Evolutionary conservation across 2,113 vertebrate genomes (phyloP), one percentile per base, ranked within the genome.

Genomic region (Zosterops lateralis): DNA sequence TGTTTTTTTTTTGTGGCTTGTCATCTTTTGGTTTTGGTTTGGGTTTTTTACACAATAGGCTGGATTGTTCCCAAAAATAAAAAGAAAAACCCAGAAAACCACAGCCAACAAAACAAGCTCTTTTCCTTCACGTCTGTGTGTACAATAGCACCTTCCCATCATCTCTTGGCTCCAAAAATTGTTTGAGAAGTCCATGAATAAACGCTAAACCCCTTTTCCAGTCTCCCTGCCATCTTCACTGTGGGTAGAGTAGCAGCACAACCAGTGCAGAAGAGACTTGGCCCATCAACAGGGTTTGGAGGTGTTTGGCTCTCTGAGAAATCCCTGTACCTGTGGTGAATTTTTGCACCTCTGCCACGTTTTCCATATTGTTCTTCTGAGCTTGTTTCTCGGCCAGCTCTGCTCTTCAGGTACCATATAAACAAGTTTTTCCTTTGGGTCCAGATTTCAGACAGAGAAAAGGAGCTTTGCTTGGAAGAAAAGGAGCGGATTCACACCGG

Each of bases 261-360:
- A 12, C 1, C 24, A 6, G 3, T 0, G 9, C 17, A 36, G 29
- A 51, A 32, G 31, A 25, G 36, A 65, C 17, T 4, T 73, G 58
- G 4, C 14, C 34, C 14, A 1, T 47, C 40, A 36, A 0, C 0
- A 0, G 13, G 10, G 1, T 32, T 68, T 45, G 54, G 50, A 74
- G 42, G 8, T 24, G 4, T 22, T 31, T 40, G 54, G 5, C 14
- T 65, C n/a, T 64, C 28, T 16, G 7, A 26, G 74, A 50, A 58
- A 1, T 19, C 18, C 28, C 29, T 0, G 1, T 10, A 54, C 8
- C 25, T 50, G 26, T 0, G 0, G 45, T 42, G 65, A 72, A 3
- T 72, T 73, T 77, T 32, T 17, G 18, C 72, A 24, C 1, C 10
- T 91, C 75, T 92, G 38, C 31, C 36, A 60, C 10, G 1, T 70